These are phyloP conservation scores for Drosophila takahashii DNA, from an alignment of 1,140 invertebrate species.

Conservation along the genomic window DNA sequence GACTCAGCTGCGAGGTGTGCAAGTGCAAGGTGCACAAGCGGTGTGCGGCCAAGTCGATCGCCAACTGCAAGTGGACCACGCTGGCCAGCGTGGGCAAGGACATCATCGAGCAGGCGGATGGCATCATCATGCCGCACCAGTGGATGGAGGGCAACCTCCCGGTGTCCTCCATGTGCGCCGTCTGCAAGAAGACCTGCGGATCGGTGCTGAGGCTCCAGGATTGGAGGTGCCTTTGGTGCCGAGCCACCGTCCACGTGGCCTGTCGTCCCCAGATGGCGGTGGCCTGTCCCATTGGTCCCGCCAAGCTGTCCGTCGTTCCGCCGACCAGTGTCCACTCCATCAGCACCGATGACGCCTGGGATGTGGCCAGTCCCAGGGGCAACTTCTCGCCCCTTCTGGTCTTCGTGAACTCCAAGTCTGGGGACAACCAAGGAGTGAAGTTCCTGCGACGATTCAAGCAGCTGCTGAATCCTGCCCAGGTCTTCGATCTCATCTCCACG, in stretches of 20 bases:
- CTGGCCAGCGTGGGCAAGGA: conserved; percentile 96
- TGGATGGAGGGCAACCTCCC: conserved; percentile 99
- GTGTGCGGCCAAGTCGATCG: conserved; percentile 95
- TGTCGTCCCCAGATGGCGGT: conserved; percentile 91
- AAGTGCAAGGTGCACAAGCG: conserved; percentile 98
- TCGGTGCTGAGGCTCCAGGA: conserved; percentile 97
- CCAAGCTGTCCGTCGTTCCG: conserved; percentile 95
- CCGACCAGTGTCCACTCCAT: conserved; percentile 96
- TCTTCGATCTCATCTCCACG: conserved; percentile 96
- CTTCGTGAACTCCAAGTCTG: conserved; percentile 98
- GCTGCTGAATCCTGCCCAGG: conserved; percentile 97
- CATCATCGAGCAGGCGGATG: conserved; percentile 96
- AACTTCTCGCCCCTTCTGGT: conserved; percentile 93
- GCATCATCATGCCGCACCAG: conserved; percentile 98
- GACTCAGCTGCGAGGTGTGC: conserved; percentile 97
- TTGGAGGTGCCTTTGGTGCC: conserved; percentile 98
- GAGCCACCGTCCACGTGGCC: conserved; percentile 94
- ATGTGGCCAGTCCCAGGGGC: conserved; percentile 91
- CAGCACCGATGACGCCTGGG: conserved; percentile 95
- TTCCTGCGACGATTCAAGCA: conserved; percentile 98
- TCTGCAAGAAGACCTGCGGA: conserved; percentile 98
- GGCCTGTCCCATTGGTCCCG: conserved; percentile 93
- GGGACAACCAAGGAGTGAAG: conserved; percentile 98
- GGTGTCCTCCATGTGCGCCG: conserved; percentile 95
- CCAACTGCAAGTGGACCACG: conserved; percentile 98